Evolutionary conservation across 2,888 invertebrate species (phyloP).

Genomic region (Cantharis lateralis): DNA sequence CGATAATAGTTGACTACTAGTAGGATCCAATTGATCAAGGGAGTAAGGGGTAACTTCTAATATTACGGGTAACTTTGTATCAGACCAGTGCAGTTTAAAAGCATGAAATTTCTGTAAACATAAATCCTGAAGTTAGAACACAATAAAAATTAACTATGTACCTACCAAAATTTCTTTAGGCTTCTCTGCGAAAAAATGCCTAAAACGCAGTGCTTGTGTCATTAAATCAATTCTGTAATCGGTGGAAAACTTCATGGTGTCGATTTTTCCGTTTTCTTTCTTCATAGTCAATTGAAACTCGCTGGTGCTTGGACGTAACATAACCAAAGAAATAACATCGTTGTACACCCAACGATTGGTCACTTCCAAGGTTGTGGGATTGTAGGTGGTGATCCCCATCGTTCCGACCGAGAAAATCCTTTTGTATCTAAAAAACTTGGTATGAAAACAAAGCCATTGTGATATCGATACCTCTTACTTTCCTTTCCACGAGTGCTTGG

Average conservation of each 20-base stretch:
- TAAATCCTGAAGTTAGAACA: background rate
- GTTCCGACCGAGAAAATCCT: slow-evolving; percentile 96
- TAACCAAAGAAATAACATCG: slow-evolving; percentile 71
- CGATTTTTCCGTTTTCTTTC: slow-evolving; percentile 82
- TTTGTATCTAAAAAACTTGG: slow-evolving; percentile 73
- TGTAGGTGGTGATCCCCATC: slow-evolving; percentile 95
- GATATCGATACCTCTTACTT: slow-evolving; percentile 65
- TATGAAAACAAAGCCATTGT: slow-evolving; percentile 9
- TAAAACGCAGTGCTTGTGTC: slow-evolving; percentile 85
- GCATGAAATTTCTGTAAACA: slow-evolving; percentile 69
- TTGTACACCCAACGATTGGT: slow-evolving; percentile 93
- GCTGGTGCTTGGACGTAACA: slow-evolving; percentile 49
- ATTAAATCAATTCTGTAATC: slow-evolving; percentile 92
- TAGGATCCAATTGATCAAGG: slow-evolving; percentile 88
- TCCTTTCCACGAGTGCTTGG: slow-evolving; percentile 99
- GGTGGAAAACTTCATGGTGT: slow-evolving; percentile 95
- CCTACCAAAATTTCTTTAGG: slow-evolving; percentile 79
- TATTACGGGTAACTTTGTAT: slow-evolving; percentile 82
- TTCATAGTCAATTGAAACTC: slow-evolving; percentile 85
- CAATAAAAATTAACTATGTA: slow-evolving; percentile 52
- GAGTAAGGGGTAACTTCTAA: slow-evolving; percentile 92
- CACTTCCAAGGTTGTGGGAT: slow-evolving; percentile 84
- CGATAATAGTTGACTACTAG: slow-evolving; percentile 79
- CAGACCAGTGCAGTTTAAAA: slow-evolving; percentile 97
- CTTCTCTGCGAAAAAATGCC: slow-evolving; percentile 80